A percentile compares a stretch with the other conserved stretches of the same genome.
phyloP scores from a whole-genome alignment of 2,113 vertebrate species.

The Ailurus styani region DNA sequence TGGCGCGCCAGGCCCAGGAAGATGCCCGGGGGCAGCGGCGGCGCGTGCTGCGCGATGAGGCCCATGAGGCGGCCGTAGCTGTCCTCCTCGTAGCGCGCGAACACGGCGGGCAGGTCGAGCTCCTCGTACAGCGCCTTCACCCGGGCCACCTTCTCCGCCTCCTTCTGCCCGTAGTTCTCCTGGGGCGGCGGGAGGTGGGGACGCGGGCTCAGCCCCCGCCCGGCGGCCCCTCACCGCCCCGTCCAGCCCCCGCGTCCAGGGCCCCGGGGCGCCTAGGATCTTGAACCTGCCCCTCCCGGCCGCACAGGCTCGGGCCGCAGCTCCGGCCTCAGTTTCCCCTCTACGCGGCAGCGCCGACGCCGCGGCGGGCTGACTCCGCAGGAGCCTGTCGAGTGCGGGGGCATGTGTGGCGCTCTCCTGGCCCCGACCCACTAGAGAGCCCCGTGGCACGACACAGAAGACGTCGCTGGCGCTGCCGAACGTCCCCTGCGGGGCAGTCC shows the following conservation, averaged over 20 bases:
- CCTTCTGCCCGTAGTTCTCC: slow-evolving; percentile 89
- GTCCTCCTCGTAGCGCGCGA: slow-evolving; percentile 87
- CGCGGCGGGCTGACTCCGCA: not conserved
- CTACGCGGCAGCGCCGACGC: not conserved
- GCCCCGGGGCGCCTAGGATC: too few relatives aligned
- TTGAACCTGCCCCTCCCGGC: not conserved
- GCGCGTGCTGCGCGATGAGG: slow-evolving; percentile 82
- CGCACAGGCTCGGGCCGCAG: not conserved
- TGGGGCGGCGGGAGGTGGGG: not conserved
- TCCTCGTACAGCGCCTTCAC: slow-evolving; percentile 90
- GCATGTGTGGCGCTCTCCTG: not conserved
- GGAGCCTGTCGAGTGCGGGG: not conserved
- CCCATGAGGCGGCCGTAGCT: slow-evolving; percentile 87
- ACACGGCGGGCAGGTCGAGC: slow-evolving; percentile 82
- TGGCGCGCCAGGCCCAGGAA: slow-evolving; percentile 89
- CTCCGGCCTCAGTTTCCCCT: not conserved
- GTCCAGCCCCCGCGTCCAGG: not conserved
- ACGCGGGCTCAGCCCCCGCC: not conserved
- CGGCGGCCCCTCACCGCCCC: not conserved
- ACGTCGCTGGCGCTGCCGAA: not conserved
- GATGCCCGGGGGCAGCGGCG: slow-evolving; percentile 83
- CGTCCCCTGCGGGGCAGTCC: not conserved
- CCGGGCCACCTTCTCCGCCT: slow-evolving; percentile 85
- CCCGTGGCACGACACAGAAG: not conserved
- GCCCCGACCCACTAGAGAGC: not conserved